Evolutionary conservation across 1,140 invertebrate species (phyloP).

Genomic region (Aphidius gifuensis): DNA sequence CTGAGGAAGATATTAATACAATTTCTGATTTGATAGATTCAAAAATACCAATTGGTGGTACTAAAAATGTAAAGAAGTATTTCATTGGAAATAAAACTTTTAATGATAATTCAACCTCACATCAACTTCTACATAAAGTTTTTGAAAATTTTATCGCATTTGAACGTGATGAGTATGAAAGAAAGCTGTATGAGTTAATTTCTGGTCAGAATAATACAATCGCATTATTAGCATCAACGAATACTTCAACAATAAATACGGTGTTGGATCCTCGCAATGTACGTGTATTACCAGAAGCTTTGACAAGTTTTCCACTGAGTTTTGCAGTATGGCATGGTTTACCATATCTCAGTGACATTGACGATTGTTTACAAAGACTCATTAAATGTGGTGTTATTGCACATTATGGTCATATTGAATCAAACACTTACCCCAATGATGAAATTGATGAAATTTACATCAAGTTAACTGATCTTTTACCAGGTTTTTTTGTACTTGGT

Average conservation of each 20-base stretch:
- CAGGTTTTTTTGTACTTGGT: slow-evolving; percentile 38
- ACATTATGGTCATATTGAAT: slow-evolving; percentile 17
- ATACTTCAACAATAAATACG: slow-evolving; percentile 28
- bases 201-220: slow-evolving; percentile 26
- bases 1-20: slow-evolving; percentile 9
- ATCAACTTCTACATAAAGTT: slow-evolving; percentile 8
- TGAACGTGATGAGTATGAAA: slow-evolving; percentile 27
- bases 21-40: slow-evolving; percentile 23
- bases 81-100: slow-evolving; percentile 17
- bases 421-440: background rate
- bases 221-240: slow-evolving; percentile 38
- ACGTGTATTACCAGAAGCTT: slow-evolving; percentile 33
- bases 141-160: slow-evolving; percentile 34
- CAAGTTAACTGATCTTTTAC: slow-evolving; percentile 33
- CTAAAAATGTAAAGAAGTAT: slow-evolving; percentile 13
- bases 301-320: slow-evolving; percentile 39
- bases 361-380: slow-evolving; percentile 28
- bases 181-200: slow-evolving; percentile 27
- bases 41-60: slow-evolving; percentile 26
- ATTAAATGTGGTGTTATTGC: slow-evolving; percentile 35
- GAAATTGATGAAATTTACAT: slow-evolving; percentile 11
- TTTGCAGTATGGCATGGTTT: slow-evolving; percentile 39
- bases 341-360: slow-evolving; percentile 33
- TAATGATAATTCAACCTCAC: no score
- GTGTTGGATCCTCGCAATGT: slow-evolving; percentile 26